Evolutionary conservation across 2,888 invertebrate species (phyloP).

Genomic region (Hydraecia micacea): DNA sequence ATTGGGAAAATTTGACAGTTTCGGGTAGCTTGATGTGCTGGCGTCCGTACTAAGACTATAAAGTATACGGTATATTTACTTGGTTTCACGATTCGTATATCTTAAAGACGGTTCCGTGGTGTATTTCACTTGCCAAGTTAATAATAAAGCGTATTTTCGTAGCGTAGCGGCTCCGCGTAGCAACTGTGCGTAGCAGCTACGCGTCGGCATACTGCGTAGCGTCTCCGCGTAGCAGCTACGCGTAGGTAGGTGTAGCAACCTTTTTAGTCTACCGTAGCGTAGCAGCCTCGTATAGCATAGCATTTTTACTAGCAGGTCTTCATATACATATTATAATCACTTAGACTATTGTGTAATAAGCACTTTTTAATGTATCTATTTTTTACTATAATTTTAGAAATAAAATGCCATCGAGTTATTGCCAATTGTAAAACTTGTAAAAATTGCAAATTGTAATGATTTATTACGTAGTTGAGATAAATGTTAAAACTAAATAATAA

Average conservation of each 20-base stretch:
- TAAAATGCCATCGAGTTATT: background rate
- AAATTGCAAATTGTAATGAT: background rate
- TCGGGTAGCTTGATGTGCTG: no score
- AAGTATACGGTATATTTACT: conserved; percentile 15
- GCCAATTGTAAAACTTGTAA: background rate
- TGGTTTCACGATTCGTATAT: conserved; percentile 4
- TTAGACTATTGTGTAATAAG: background rate
- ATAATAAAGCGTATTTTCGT: background rate
- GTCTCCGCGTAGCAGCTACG: background rate
- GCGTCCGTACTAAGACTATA: conserved; percentile 19
- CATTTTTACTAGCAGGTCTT: background rate
- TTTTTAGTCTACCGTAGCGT: background rate
- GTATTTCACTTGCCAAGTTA: background rate
- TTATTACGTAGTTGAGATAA: background rate
- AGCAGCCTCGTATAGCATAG: background rate
- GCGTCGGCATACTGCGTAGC: no score
- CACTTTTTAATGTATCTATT: background rate
- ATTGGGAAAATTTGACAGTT: no score
- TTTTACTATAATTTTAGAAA: background rate
- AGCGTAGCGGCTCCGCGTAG: background rate
- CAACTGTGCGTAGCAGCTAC: no score
- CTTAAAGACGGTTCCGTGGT: background rate
- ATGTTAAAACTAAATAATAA: background rate
- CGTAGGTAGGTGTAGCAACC: background rate
- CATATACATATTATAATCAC: no score